Evolutionary conservation across 2,797 vertebrate species (phyloP).

Genomic region (Champsocephalus gunnari): DNA sequence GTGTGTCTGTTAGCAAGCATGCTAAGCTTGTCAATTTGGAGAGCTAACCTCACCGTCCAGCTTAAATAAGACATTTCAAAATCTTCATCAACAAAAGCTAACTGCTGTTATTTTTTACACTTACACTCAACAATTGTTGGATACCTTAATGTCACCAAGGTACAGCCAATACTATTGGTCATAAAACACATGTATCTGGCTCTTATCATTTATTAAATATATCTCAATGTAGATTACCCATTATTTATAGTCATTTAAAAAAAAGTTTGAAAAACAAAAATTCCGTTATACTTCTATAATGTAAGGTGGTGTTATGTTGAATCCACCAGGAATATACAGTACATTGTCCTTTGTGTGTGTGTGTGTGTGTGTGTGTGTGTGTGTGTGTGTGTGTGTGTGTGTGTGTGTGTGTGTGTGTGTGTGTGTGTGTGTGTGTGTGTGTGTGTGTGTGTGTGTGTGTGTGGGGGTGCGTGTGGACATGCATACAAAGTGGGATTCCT

Average conservation of each 20-base stretch:
- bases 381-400: constrained; percentile 26
- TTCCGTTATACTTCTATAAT: neutral
- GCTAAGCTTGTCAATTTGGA: neutral
- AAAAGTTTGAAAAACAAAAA: neutral
- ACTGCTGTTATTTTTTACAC: too few relatives aligned
- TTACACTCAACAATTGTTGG: too few relatives aligned
- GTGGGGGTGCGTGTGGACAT: constrained; percentile 17
- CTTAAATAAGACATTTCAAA: too few relatives aligned
- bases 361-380: constrained; percentile 24
- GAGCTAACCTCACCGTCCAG: too few relatives aligned
- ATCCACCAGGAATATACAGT: constrained; percentile 1
- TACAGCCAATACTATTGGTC: neutral
- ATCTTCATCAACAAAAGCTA: too few relatives aligned
- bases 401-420: neutral
- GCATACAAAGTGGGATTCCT: constrained; percentile 60
- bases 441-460: neutral
- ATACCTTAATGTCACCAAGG: neutral
- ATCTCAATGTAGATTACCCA: neutral
- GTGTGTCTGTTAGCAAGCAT: neutral
- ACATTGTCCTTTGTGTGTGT: neutral
- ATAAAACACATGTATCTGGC: too few relatives aligned
- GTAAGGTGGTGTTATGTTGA: neutral
- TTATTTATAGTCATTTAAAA: too few relatives aligned
- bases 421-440: neutral
- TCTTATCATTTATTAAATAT: neutral